These are phyloP conservation scores for Pao palembangensis DNA, from an alignment of 2,113 vertebrate genomes.

Conservation along the genomic window DNA sequence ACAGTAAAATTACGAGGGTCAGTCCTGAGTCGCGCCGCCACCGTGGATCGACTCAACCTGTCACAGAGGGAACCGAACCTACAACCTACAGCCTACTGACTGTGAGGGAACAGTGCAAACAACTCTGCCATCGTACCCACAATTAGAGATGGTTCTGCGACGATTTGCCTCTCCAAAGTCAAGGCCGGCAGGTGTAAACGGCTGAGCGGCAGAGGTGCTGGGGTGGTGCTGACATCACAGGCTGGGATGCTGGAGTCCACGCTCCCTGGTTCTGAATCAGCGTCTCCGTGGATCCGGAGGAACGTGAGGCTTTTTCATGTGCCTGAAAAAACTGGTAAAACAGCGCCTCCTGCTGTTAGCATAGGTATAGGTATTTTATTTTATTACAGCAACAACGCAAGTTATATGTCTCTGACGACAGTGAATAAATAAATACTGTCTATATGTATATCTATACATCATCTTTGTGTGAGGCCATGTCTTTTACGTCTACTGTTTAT, in stretches of 20 bases:
- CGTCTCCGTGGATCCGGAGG: slow-evolving; percentile 33
- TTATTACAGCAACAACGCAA: too few relatives aligned
- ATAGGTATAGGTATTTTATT: neutral
- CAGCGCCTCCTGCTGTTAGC: slow-evolving; percentile 64
- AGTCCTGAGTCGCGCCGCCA: too few relatives aligned
- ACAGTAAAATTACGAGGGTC: too few relatives aligned
- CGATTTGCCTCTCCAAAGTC: slow-evolving; percentile 11
- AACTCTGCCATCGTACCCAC: too few relatives aligned
- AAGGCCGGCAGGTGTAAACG: slow-evolving; percentile 19
- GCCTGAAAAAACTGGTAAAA: slow-evolving; percentile 38
- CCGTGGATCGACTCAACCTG: neutral
- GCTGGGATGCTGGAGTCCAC: slow-evolving; percentile 50
- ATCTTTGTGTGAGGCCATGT: too few relatives aligned
- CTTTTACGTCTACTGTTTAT: too few relatives aligned
- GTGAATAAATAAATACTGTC: too few relatives aligned
- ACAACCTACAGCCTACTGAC: slow-evolving; percentile 1
- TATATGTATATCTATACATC: too few relatives aligned
- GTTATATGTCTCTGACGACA: too few relatives aligned
- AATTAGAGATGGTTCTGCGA: slow-evolving; percentile 20
- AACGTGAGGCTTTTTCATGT: neutral
- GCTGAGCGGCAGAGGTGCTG: slow-evolving; percentile 23
- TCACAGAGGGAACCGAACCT: neutral
- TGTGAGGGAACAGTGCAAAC: slow-evolving; percentile 8
- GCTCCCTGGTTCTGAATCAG: slow-evolving; percentile 51
- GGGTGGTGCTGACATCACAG: slow-evolving; percentile 28